Evolutionary conservation across 2,888 invertebrate species (phyloP), one percentile per base, ranked within the genome.

Genomic region (Synanthedon vespiformis): DNA sequence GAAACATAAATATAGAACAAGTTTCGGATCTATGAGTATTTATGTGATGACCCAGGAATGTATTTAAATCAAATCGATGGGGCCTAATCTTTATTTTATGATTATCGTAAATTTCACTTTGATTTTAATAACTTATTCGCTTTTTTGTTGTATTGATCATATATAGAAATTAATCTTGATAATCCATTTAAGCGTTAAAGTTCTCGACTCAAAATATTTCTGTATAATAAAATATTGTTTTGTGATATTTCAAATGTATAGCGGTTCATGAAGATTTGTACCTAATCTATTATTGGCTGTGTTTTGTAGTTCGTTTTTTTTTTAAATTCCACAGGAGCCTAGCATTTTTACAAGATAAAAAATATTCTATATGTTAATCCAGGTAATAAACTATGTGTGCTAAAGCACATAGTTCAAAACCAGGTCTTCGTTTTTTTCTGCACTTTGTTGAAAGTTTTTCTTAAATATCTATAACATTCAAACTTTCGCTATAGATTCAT

Each of bases 121-220:
- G 73, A 80, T 80, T 80, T 83, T 82, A 82, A 84, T 83, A 79
- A 80, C 80, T 81, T 80, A 83, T 80, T 82, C 77, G 77, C 72
- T 5, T 69, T 71, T 69, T 73, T 68, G 65, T 69, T 58, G 57
- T 65, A 62, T 70, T 61, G 58, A 56, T 55, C 61, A 62, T 68
- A 70, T 72, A 68, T 68, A 64, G 71, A 69, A 74, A 77, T 74
- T 73, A 76, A 77, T 78, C 72, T 72, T 71, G 58, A 67, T 74
- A 73, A 76, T 78, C 72, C 67, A 63, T 66, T 70, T 62, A 64
- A 64, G 59, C 63, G 63, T 67, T 60, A 59, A 62, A 57, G 62
- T 60, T 63, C 57, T 58, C 54, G 55, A 60, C 64, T 64, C 68
- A 66, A 68, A 73, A 72, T 65, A 70, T 64, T 66, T 61, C 55